phyloP scores from a whole-genome alignment of 1,140 invertebrate species.

The Himalopsyche phryganea region DNA sequence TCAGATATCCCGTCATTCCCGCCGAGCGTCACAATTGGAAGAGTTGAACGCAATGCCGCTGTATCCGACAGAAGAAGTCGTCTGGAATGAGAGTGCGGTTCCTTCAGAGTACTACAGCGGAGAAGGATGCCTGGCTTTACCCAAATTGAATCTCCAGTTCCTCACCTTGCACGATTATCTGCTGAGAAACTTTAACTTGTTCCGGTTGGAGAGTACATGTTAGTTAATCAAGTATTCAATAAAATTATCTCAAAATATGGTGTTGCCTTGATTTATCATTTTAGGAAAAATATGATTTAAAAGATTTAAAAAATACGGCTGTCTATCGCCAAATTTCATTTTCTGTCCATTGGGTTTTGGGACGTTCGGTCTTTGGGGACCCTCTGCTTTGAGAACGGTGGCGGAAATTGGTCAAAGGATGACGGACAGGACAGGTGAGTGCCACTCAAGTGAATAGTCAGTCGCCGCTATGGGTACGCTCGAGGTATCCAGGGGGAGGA shows the following conservation, averaged over 20 bases:
- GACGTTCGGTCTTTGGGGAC: no score
- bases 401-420: no score
- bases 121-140: constrained; percentile 90
- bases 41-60: constrained; percentile 96
- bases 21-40: constrained; percentile 87
- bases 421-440: no score
- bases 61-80: constrained; percentile 96
- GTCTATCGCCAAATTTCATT: no score
- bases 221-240: constrained; percentile 45
- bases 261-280: no score
- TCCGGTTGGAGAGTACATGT: constrained; percentile 97
- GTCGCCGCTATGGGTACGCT: no score
- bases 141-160: constrained; percentile 98
- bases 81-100: constrained; percentile 99
- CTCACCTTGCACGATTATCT: constrained; percentile 98
- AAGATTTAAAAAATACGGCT: background rate
- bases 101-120: constrained; percentile 96
- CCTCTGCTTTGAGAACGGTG: no score
- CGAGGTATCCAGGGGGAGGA: no score
- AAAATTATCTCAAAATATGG: no score
- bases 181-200: constrained; percentile 95
- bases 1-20: constrained; percentile 82
- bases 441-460: no score
- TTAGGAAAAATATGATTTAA: background rate
- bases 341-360: no score